phyloP scores from a whole-genome alignment of 1,140 invertebrate species.

The Drosophila jambulina region DNA sequence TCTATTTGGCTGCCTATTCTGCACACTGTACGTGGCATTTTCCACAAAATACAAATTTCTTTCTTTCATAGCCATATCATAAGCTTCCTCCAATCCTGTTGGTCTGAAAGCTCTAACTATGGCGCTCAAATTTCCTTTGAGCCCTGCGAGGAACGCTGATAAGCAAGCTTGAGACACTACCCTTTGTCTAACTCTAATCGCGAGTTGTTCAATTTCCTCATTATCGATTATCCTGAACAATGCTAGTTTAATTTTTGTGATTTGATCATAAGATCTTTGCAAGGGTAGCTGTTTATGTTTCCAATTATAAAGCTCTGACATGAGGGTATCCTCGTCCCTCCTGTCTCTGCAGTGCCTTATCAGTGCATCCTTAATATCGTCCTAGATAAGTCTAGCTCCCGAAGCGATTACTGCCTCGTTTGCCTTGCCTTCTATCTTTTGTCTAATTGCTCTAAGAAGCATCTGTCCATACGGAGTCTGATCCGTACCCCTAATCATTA shows the following conservation, averaged over 20 bases:
- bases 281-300: not conserved
- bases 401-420: too few species aligned
- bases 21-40: not conserved
- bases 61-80: not conserved
- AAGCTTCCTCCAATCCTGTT: too few species aligned
- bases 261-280: not conserved
- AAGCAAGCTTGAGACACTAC: too few species aligned
- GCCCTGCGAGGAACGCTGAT: too few species aligned
- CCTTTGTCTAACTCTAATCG: too few species aligned
- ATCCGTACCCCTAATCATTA: not conserved
- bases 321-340: constrained; percentile 1
- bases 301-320: constrained; percentile 1
- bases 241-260: not conserved
- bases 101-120: too few species aligned
- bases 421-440: too few species aligned
- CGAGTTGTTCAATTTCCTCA: too few species aligned
- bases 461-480: too few species aligned
- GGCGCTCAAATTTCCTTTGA: too few species aligned
- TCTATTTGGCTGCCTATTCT: not conserved
- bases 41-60: not conserved
- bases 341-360: constrained; percentile 1
- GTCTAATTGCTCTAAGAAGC: not conserved
- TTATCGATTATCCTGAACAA: not conserved
- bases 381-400: too few species aligned
- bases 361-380: not conserved